Percentiles rank a stretch among this genome's conserved stretches.
Conservation (phyloP, 1,140 invertebrate species). For the Trichonephila clavipes region DNA sequence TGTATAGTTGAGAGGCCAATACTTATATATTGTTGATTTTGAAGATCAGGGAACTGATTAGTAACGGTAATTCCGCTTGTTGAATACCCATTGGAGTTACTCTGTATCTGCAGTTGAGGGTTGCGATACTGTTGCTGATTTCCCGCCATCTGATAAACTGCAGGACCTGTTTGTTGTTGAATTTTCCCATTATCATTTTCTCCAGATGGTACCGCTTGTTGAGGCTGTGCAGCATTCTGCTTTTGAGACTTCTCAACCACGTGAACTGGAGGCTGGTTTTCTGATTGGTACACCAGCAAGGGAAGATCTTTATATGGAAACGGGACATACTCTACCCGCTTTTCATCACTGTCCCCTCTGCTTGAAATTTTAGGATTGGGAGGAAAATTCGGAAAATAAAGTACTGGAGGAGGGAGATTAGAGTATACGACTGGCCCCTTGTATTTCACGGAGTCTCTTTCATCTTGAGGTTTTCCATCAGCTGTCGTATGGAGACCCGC, state of each 20-base stretch:
- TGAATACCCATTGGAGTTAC: background rate
- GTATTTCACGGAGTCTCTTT: slow-evolving; percentile 78
- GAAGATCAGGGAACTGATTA: background rate
- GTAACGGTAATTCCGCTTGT: background rate
- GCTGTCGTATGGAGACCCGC: background rate
- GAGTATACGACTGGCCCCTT: slow-evolving; percentile 82
- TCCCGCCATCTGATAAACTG: background rate
- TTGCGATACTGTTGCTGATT: slow-evolving; percentile 13
- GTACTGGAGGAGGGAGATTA: slow-evolving; percentile 81
- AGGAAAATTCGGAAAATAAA: slow-evolving; percentile 81
- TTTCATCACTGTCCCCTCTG: slow-evolving; percentile 72
- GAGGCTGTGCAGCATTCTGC: background rate
- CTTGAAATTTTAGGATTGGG: slow-evolving; percentile 75
- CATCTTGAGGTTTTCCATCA: background rate
- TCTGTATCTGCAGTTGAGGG: background rate
- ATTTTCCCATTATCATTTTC: background rate
- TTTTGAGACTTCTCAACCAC: slow-evolving; percentile 50
- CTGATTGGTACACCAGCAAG: slow-evolving; percentile 81
- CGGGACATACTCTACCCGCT: slow-evolving; percentile 81
- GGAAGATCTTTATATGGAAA: slow-evolving; percentile 82
- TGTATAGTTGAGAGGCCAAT: slow-evolving; percentile 29
- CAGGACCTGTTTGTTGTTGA: background rate
- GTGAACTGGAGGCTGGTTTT: slow-evolving; percentile 78
- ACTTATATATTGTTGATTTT: slow-evolving; percentile 48
- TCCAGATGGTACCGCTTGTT: background rate